Base-by-base conservation (phyloP, 2,797 vertebrate species). In the Apogon talboti region DNA sequence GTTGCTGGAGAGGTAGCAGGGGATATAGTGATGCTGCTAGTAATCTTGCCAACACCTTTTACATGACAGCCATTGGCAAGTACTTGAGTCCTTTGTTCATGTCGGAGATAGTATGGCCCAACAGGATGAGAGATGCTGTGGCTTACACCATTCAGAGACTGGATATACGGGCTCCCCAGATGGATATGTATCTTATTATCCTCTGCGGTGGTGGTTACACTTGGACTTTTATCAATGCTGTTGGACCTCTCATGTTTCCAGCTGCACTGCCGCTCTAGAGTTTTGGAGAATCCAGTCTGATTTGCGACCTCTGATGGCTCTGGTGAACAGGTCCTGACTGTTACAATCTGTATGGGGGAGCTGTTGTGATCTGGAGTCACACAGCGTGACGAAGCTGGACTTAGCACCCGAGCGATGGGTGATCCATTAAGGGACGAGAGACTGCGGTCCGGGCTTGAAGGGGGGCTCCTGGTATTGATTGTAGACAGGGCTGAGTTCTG, bases 121-220 rank as follows among this genome's bases (percentile, higher is more conserved):
- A 84, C 45, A 11, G 95, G 84, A 88, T 94, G 94, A 24, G 89
- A 63, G 47, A 89, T 82, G 78, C 81, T 60, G 48, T 90, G 84
- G 68, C 76, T 59, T 53, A 79, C 84, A 35, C 87, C 82, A 57
- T 93, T 92, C 75, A 95, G 84, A 68, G 94, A 75, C 84, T 96
- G 96, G 81, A 95, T 81, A 7, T 95, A 97, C 46, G 96, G 94
- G 75, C 91, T 96, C 84, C 97, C 97, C 84, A 99, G 95, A 75
- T 98, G 96, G 88, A 99, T 98, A 69, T 98, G 96, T 89, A 99
- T 98, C 95, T 98, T 98, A 88, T 96, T 98, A 89, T 99, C 97
- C 76, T 99, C 97, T 85, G 96, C 95, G 90, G 96, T 96, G 93
- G 97, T 95, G 84, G 33, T 35, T 35, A 98, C 93, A 76, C 93